Evolutionary conservation across 2,797 vertebrate species (phyloP), one percentile per base, ranked within the genome.

Genomic region (Fundulus diaphanus): DNA sequence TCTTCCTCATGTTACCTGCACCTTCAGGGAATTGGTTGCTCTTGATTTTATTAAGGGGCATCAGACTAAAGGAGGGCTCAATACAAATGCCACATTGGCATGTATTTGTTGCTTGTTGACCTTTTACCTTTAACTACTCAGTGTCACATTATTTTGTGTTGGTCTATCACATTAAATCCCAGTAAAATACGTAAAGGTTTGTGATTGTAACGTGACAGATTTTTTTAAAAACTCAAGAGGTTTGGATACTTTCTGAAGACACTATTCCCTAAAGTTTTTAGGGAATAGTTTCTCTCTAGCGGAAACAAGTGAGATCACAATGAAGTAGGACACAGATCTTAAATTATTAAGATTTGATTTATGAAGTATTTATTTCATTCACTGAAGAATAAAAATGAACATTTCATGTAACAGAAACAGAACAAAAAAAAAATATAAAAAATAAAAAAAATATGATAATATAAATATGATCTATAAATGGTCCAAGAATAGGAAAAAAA

Each of bases 261-360:
- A 27, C 7, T 79, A n/a, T n/a, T n/a, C n/a, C n/a, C 49, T 70
- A 59, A 72, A 42, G n/a, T n/a, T 63, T 70, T 70, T 33, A 33
- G 15, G 3, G 20, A 52, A 33, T 68, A 66, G 68, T 54, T 73
- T 24, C 52, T 73, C 61, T 68, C 52, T 66, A 65, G 54, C 42
- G 31, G 75, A 82, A 82, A 74, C 74, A 70, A 87, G 74, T 73
- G 80, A 79, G 75, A 85, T 81, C n/a, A 78, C 22, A 0, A 13
- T 73, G 70, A 84, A 78, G 66, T 71, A 61, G 63, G 78, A 79
- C 80, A 78, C 51, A 77, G 44, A 72, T 12, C 8, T 22, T 18
- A 35, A 16, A 37, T 63, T 46, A 42, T 42, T n/a, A n/a, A n/a
- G n/a, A n/a, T n/a, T n/a, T n/a, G n/a, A n/a, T n/a, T n/a, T n/a